Conservation (phyloP, 2,113 vertebrate species). For the Plestiodon gilberti region DNA sequence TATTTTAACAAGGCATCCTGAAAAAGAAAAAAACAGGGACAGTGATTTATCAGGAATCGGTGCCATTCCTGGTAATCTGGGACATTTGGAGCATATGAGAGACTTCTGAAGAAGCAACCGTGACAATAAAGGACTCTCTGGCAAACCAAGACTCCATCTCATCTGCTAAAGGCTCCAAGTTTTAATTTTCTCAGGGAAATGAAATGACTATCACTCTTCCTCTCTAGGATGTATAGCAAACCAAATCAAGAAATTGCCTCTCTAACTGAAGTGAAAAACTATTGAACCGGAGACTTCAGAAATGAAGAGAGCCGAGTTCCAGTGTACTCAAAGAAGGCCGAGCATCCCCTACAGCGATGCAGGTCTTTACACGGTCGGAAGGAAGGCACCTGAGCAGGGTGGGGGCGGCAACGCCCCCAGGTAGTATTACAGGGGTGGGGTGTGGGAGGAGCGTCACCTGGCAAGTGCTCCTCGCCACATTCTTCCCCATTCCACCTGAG, state of each 20-base stretch:
- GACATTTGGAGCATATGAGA: too few species aligned
- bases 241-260: slow-evolving; percentile 29
- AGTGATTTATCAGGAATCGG: too few species aligned
- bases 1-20: too few species aligned
- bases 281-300: not conserved
- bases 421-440: too few species aligned
- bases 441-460: too few species aligned
- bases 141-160: not conserved
- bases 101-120: not conserved
- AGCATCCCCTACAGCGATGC: not conserved
- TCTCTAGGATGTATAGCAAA: not conserved
- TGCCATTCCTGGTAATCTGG: too few species aligned
- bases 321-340: not conserved
- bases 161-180: not conserved
- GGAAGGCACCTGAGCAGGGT: too few species aligned
- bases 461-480: too few species aligned
- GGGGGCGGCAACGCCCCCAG: too few species aligned
- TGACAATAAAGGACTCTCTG: not conserved
- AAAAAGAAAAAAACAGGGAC: too few species aligned
- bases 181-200: not conserved
- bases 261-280: slow-evolving; percentile 24
- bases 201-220: not conserved
- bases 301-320: not conserved
- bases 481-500: too few species aligned
- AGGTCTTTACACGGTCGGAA: too few species aligned